phyloP scores from a whole-genome alignment of 2,797 vertebrate genomes.

The Anguilla obscura region DNA sequence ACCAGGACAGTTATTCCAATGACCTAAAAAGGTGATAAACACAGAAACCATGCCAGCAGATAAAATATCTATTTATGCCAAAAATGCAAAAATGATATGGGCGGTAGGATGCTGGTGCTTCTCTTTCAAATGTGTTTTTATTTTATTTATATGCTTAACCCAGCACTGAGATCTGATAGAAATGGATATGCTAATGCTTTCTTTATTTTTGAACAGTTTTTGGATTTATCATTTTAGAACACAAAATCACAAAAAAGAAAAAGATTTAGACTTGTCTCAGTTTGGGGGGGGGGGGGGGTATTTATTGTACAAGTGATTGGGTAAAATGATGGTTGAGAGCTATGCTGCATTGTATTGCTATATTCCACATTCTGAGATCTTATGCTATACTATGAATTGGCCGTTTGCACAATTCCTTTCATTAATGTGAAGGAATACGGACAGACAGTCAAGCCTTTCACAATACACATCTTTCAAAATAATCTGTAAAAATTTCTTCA shows the following conservation, averaged over 20 bases:
- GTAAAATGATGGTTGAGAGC: not conserved
- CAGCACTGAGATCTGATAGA: too few relatives aligned
- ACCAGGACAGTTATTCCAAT: not conserved
- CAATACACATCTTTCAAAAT: not conserved
- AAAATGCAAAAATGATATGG: too few relatives aligned
- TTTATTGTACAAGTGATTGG: not conserved
- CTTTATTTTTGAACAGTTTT: not conserved
- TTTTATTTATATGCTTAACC: too few relatives aligned
- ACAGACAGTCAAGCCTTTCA: not conserved
- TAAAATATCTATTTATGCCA: too few relatives aligned
- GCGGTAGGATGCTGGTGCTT: not conserved
- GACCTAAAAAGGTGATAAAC: not conserved
- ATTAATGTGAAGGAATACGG: not conserved
- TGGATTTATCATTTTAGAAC: too few relatives aligned
- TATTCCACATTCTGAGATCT: not conserved
- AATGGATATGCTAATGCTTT: not conserved
- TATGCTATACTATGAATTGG: not conserved
- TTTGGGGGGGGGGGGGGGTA: not conserved
- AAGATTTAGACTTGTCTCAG: not conserved
- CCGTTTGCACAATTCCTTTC: not conserved
- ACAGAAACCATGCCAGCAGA: not conserved
- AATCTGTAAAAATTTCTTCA: not conserved
- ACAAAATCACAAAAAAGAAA: too few relatives aligned
- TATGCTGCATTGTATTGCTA: not conserved
- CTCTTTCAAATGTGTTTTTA: not conserved